Conservation (phyloP, 1,140 invertebrate genomes). For the Papilio polyxenes region DNA sequence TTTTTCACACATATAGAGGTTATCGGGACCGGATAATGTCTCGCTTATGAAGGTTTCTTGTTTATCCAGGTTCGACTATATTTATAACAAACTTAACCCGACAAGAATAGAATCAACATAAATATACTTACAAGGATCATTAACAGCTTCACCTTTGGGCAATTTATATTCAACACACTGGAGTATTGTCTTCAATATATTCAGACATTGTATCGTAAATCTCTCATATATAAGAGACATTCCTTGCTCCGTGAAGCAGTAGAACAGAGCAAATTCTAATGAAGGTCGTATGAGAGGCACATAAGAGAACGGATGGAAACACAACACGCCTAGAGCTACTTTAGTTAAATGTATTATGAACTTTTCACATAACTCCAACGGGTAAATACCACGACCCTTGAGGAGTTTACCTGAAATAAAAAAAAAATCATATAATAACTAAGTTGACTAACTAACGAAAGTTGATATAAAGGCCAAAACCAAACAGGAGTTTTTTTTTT, state of each 20-base stretch:
- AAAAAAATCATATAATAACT: background rate
- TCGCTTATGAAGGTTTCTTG: too few species aligned
- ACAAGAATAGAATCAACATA: background rate
- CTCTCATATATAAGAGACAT: conserved; percentile 89
- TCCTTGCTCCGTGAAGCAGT: conserved; percentile 91
- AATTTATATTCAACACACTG: conserved; percentile 87
- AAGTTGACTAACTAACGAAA: too few species aligned
- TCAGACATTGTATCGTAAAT: conserved; percentile 94
- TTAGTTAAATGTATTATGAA: conserved; percentile 91
- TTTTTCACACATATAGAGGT: too few species aligned
- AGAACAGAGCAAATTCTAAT: conserved; percentile 90
- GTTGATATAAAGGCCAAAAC: background rate
- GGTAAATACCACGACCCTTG: conserved; percentile 81
- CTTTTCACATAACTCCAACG: conserved; percentile 87
- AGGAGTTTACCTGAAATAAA: conserved; percentile 84
- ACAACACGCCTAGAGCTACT: conserved; percentile 87
- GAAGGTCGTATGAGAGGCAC: conserved; percentile 89
- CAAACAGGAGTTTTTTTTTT: background rate
- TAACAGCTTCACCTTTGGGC: conserved; percentile 82
- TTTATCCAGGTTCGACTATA: too few species aligned
- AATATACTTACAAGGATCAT: conserved; percentile 72
- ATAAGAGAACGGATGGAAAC: conserved; percentile 89
- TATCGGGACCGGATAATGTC: too few species aligned
- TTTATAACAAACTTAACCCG: background rate
- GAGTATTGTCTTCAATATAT: conserved; percentile 92